Evolutionary conservation across 2,797 vertebrate genomes (phyloP).

Genomic region (Percopsis omiscomaycus): DNA sequence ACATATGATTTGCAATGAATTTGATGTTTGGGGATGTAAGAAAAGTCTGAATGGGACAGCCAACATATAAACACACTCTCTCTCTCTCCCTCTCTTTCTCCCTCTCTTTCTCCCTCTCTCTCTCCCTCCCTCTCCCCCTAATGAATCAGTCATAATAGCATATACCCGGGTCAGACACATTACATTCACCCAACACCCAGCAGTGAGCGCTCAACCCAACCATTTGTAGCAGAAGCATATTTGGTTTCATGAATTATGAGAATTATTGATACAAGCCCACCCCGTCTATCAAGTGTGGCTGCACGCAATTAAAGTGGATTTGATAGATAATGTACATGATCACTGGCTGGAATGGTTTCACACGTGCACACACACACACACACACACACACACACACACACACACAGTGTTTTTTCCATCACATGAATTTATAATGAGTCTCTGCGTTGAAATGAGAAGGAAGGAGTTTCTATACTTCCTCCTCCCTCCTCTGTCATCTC

Average conservation of each 20-base stretch:
- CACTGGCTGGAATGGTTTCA: slow-evolving; percentile 18
- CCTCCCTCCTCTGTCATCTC: slow-evolving; percentile 29
- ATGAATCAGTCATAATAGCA: slow-evolving; percentile 53
- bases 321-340: slow-evolving; percentile 59
- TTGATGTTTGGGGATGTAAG: slow-evolving; percentile 50
- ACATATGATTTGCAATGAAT: slow-evolving; percentile 55
- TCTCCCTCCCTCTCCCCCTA: slow-evolving; percentile 15
- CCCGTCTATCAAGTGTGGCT: slow-evolving; percentile 29
- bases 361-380: slow-evolving; percentile 5
- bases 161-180: slow-evolving; percentile 29
- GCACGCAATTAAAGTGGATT: slow-evolving; percentile 61
- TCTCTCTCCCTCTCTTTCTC: background rate
- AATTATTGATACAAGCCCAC: slow-evolving; percentile 57
- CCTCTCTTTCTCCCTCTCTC: too few relatives aligned
- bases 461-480: slow-evolving; percentile 49
- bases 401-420: slow-evolving; percentile 12
- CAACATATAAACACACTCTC: background rate
- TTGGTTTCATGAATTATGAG: slow-evolving; percentile 62
- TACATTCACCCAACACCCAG: slow-evolving; percentile 32
- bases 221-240: slow-evolving; percentile 66
- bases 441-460: slow-evolving; percentile 53
- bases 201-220: slow-evolving; percentile 56
- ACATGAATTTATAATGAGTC: slow-evolving; percentile 66
- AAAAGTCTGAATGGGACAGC: slow-evolving; percentile 39
- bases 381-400: slow-evolving; percentile 17